Evolutionary conservation across 1,140 invertebrate species (phyloP), one percentile per base, ranked within the genome.

Genomic region (Drosophila tani): DNA sequence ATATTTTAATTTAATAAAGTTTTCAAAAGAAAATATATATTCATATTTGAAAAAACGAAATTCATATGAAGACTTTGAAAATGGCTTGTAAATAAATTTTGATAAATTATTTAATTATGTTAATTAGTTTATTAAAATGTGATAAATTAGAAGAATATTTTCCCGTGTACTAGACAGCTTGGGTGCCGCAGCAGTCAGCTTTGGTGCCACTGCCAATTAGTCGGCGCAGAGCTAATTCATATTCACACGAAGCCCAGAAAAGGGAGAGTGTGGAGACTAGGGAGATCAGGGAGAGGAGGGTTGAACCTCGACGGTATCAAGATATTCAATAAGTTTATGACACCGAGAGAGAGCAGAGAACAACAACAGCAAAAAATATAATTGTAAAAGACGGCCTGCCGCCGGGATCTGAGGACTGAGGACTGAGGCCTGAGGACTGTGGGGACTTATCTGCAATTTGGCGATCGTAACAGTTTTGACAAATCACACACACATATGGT

Each of bases 391-490:
- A 73, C 27, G 67, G 45, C 68, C 45, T 53, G 66, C 66, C 65
- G 58, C 75, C 63, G 17, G 35, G 43, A 64, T 38, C 60, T 27
- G 35, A 14, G 24, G 32, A 11, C 32, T 9, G 32, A 9, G 11
- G 38, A 59, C 80, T 87, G 12, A 9, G 11, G 38, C 50, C 80
- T 87, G 12, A 5, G 58, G 62, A 29, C n/a, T 38, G 29, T 12
- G 32, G 21, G 11, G 46, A 59, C 80, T 87, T 88, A 88, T 88
- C 85, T 84, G 75, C 79, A 85, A 90, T 85, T 88, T 91, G 81
- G 87, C 79, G 83, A 91, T 88, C 88, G 87, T 91, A 91, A 91
- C 81, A 91, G 83, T 91, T 91, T 91, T 91, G 87, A 91, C 87
- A 91, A 91, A 91, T 84, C 88, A 82, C 82, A 83, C 62, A 79